These are phyloP conservation scores for Ceraclea dissimilis DNA, from an alignment of 2,888 invertebrate genomes.

Conservation along the genomic window DNA sequence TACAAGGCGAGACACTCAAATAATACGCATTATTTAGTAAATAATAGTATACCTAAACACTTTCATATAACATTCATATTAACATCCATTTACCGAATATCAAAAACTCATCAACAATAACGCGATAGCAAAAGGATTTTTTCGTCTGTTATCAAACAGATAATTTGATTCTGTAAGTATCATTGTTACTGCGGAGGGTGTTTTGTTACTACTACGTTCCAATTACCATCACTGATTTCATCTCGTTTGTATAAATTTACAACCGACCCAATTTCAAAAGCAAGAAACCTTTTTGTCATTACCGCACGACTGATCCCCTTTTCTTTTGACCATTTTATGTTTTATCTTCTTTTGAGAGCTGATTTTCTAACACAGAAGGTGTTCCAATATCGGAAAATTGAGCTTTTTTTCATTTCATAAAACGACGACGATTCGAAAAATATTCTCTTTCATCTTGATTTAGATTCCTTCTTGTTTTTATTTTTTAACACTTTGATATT, in stretches of 20 bases:
- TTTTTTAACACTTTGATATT: too few relatives aligned
- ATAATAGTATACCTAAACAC: too few relatives aligned
- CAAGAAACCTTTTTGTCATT: conserved; percentile 2
- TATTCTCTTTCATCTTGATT: too few relatives aligned
- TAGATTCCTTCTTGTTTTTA: too few relatives aligned
- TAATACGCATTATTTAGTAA: too few relatives aligned
- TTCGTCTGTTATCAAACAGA: neutral
- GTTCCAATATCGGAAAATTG: neutral
- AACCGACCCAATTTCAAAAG: conserved; percentile 1
- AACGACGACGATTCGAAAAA: too few relatives aligned
- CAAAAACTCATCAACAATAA: too few relatives aligned
- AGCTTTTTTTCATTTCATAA: too few relatives aligned
- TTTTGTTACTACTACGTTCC: neutral
- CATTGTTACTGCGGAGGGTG: neutral
- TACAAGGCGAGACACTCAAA: too few relatives aligned
- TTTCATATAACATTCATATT: too few relatives aligned
- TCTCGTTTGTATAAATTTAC: conserved; percentile 7
- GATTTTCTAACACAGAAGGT: conserved; percentile 1
- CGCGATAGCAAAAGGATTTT: too few relatives aligned
- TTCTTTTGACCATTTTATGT: conserved; percentile 5
- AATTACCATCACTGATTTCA: conserved; percentile 2
- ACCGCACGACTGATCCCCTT: conserved; percentile 2
- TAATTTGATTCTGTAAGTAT: neutral
- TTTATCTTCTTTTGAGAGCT: conserved; percentile 1
- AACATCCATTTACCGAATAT: too few relatives aligned